These are phyloP conservation scores for Lutraria lutraria DNA, from an alignment of 2,888 invertebrate genomes.

Conservation along the genomic window DNA sequence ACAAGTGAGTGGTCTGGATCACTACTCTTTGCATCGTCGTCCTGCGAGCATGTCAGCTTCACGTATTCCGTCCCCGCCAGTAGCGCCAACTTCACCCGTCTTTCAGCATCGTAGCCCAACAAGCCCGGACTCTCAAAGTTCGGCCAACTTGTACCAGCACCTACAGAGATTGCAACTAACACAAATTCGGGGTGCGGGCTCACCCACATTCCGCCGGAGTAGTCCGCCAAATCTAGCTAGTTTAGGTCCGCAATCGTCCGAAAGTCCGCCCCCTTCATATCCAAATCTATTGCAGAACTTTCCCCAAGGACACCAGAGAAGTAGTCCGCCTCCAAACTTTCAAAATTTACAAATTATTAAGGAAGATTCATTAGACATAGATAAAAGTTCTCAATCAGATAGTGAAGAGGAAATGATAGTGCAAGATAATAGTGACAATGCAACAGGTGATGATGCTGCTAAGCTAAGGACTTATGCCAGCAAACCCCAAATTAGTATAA, in stretches of 20 bases:
- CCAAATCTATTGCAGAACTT: conserved; percentile 74
- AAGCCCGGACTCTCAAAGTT: conserved; percentile 83
- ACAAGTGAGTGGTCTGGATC: conserved; percentile 84
- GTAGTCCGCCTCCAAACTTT: conserved; percentile 84
- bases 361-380: conserved; percentile 82
- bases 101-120: conserved; percentile 74
- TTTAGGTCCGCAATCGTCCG: conserved; percentile 69
- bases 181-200: conserved; percentile 70
- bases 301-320: conserved; percentile 78
- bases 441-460: conserved; percentile 28
- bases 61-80: conserved; percentile 80
- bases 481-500: conserved; percentile 95
- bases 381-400: conserved; percentile 67
- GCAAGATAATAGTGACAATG: conserved; percentile 65
- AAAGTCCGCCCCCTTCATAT: conserved; percentile 77
- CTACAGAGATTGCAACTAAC: conserved; percentile 87
- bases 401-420: conserved; percentile 73
- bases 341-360: conserved; percentile 86
- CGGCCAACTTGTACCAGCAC: conserved; percentile 86
- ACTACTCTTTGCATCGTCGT: conserved; percentile 87
- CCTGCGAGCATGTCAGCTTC: conserved; percentile 74
- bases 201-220: conserved; percentile 69
- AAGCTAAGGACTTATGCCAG: conserved; percentile 76
- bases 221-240: conserved; percentile 67
- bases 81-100: conserved; percentile 74